Conservation (phyloP, 2,797 vertebrate species). For the Parotocinclus haroldoi region DNA sequence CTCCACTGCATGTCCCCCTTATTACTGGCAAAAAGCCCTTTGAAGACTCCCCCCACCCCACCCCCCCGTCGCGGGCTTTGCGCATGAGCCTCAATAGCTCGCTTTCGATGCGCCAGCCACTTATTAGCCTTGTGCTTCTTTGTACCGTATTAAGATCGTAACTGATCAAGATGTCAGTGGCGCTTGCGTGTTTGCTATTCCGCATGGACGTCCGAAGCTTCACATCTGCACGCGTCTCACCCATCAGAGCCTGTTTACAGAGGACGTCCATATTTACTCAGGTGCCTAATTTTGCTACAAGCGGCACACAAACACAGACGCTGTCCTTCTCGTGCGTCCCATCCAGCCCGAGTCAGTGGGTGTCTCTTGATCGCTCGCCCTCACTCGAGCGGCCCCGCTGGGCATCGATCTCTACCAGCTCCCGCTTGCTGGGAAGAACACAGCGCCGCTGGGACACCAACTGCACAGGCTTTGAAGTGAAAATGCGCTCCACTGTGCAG, state of each 20-base stretch:
- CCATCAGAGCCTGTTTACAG: slow-evolving; percentile 47
- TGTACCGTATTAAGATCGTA: slow-evolving; percentile 21
- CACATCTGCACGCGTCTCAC: slow-evolving; percentile 11
- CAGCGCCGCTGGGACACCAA: slow-evolving; percentile 23
- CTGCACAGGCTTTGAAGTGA: slow-evolving; percentile 42
- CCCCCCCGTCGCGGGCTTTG: slow-evolving; percentile 5
- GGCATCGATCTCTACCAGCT: slow-evolving; percentile 32
- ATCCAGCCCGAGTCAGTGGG: slow-evolving; percentile 43
- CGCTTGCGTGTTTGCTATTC: background rate
- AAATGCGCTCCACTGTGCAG: slow-evolving; percentile 13
- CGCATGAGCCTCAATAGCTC: slow-evolving; percentile 20
- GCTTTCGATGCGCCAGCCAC: background rate
- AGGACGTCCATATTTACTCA: slow-evolving; percentile 65
- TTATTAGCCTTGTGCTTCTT: slow-evolving; percentile 18
- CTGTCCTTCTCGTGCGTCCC: slow-evolving; percentile 30
- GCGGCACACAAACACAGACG: slow-evolving; percentile 30
- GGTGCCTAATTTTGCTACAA: slow-evolving; percentile 51
- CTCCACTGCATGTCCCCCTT: slow-evolving; percentile 26
- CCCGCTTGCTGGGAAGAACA: slow-evolving; percentile 7
- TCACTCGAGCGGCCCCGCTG: slow-evolving; percentile 11
- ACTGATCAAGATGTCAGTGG: slow-evolving; percentile 9
- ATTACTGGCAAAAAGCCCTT: slow-evolving; percentile 15
- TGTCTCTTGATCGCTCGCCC: slow-evolving; percentile 39
- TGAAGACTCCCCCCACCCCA: slow-evolving; percentile 35
- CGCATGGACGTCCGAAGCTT: background rate